A percentile compares a stretch with the other conserved stretches of the same genome.
phyloP scores from a whole-genome alignment of 1,140 invertebrate species.

The Diuraphis noxia region DNA sequence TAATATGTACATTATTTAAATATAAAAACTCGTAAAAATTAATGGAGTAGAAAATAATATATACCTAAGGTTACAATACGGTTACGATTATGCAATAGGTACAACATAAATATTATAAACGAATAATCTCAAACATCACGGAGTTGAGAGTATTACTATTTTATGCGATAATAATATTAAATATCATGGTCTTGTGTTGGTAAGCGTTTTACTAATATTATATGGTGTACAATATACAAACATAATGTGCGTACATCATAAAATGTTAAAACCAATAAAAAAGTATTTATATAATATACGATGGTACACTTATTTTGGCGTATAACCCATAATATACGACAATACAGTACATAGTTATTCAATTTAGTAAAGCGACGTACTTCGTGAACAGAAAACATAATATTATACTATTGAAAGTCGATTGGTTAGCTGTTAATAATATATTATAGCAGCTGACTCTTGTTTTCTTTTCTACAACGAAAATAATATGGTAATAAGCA shows the following conservation, averaged over 20 bases:
- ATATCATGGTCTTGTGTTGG: neutral
- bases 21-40: no score
- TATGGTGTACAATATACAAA: neutral
- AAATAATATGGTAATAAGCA: neutral
- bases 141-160: neutral
- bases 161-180: neutral
- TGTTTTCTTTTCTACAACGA: neutral
- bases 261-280: neutral
- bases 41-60: no score
- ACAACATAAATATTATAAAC: neutral
- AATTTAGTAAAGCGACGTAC: neutral
- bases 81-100: no score
- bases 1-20: neutral
- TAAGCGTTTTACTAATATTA: neutral
- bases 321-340: neutral
- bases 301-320: neutral
- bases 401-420: neutral
- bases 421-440: conserved; percentile 17
- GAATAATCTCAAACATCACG: neutral
- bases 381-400: neutral
- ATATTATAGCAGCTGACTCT: neutral
- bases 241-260: neutral
- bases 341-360: neutral
- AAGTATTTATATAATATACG: neutral
- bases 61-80: no score